Evolutionary conservation across 2,888 invertebrate species (phyloP), one percentile per base, ranked within the genome.

Genomic region (Patella depressa): DNA sequence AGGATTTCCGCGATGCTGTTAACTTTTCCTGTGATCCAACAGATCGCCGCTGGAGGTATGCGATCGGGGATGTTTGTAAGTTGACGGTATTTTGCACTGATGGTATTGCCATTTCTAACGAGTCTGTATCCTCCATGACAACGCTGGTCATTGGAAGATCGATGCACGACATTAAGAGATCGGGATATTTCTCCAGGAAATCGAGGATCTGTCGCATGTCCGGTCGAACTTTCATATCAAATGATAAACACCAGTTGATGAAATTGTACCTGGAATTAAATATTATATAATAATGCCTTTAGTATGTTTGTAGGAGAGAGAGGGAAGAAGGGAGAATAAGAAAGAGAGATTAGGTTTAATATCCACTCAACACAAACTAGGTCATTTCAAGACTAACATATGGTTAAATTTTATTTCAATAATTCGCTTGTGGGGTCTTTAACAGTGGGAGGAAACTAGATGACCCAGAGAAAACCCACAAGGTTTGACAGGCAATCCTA

Each of bases 131-230:
- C 81, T 95, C 95, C 85, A 96, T 93, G 89, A 95, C 94, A 74
- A 96, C 94, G 79, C 95, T 89, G 9, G 90, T 95, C 95, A 94
- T 78, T 94, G 93, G 73, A 95, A 96, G 87, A 75, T 96, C 96
- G 59, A 96, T 93, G 87, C 96, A 95, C 0, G 97, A 96, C 34
- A 94, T 92, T 74, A 97, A 92, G 76, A 97, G 93, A 7, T 95
- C 94, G 19, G 96, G 95, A 90, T 95, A 94, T 86, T 94, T 95
- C 3, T 95, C 95, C 79, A 97, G 93, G 88, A 95, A 95, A 80
- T 96, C 96, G 1, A 96, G 95, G 79, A 97, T 95, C 91, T 95
- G 95, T 0, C 94, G 93, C 0, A 96, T 95, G 2, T 94, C 93
- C 4, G 96, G 96, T 29, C 97, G 94, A 85, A 94, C 93, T 80